Evolutionary conservation across 2,888 invertebrate genomes (phyloP).

Genomic region (Meteorus cinctellus): DNA sequence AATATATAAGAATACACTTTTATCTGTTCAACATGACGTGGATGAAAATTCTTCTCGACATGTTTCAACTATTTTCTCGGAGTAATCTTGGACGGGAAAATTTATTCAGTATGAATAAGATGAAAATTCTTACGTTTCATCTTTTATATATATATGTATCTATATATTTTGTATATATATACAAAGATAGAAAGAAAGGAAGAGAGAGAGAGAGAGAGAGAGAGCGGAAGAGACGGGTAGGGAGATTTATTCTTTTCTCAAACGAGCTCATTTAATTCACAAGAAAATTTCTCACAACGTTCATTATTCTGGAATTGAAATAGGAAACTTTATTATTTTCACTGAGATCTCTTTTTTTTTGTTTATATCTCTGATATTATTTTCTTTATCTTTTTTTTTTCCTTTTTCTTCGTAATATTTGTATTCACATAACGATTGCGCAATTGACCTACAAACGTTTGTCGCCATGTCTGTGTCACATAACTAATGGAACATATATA

Average conservation of each 20-base stretch:
- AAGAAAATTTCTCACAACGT: conserved; percentile 24
- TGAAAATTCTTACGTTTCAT: conserved; percentile 7
- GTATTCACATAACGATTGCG: conserved; percentile 11
- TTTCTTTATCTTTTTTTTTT: background rate
- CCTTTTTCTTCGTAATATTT: conserved; percentile 11
- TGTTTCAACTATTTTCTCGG: conserved; percentile 27
- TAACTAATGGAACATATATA: conserved; percentile 4
- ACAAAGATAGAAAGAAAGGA: background rate
- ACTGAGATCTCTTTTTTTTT: background rate
- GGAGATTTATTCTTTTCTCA: conserved; percentile 33
- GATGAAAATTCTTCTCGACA: background rate
- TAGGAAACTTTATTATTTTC: conserved; percentile 26
- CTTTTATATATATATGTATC: background rate
- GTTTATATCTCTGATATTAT: background rate
- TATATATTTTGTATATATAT: background rate
- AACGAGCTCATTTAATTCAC: conserved; percentile 29
- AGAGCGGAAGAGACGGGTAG: background rate
- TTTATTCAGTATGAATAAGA: conserved; percentile 37
- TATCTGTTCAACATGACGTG: conserved; percentile 6
- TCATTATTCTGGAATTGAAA: conserved; percentile 34
- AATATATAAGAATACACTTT: background rate
- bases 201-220: background rate
- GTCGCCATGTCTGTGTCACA: background rate
- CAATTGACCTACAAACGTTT: conserved; percentile 27
- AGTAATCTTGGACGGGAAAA: conserved; percentile 14